Evolutionary conservation across 2,797 vertebrate species (phyloP).

Genomic region (Anniella stebbinsi): DNA sequence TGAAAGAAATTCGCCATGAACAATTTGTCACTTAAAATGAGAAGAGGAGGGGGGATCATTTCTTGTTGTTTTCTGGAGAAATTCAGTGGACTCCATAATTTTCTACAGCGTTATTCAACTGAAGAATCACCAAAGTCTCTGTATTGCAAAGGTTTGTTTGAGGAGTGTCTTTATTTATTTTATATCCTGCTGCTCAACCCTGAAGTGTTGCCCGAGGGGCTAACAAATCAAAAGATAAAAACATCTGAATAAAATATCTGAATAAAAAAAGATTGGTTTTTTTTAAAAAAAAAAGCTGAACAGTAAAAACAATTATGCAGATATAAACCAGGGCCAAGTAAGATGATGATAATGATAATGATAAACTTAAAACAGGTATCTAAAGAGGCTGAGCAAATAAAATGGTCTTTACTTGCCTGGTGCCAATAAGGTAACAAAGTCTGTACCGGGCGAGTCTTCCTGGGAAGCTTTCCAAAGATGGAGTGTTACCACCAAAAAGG

Average conservation of each 20-base stretch:
- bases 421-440: too few species aligned
- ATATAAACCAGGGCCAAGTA: neutral
- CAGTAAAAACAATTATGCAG: neutral
- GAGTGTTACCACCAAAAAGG: too few species aligned
- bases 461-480: too few species aligned
- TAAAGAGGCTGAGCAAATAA: too few species aligned
- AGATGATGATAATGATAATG: neutral
- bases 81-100: neutral
- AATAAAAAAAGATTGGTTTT: too few species aligned
- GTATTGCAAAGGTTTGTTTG: neutral
- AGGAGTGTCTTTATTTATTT: neutral
- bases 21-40: slow-evolving; percentile 20
- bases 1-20: slow-evolving; percentile 26
- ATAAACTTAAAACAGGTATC: too few species aligned
- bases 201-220: neutral
- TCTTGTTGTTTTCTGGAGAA: neutral
- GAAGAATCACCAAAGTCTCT: neutral
- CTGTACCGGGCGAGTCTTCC: too few species aligned
- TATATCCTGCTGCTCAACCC: neutral
- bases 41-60: neutral
- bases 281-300: too few species aligned
- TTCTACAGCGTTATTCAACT: neutral
- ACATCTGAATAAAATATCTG: too few species aligned
- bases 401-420: too few species aligned
- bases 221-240: neutral